A percentile compares a stretch with the other conserved stretches of the same genome.
Conservation (phyloP, 1,140 invertebrate species). For the Diploscapter pachys region DNA sequence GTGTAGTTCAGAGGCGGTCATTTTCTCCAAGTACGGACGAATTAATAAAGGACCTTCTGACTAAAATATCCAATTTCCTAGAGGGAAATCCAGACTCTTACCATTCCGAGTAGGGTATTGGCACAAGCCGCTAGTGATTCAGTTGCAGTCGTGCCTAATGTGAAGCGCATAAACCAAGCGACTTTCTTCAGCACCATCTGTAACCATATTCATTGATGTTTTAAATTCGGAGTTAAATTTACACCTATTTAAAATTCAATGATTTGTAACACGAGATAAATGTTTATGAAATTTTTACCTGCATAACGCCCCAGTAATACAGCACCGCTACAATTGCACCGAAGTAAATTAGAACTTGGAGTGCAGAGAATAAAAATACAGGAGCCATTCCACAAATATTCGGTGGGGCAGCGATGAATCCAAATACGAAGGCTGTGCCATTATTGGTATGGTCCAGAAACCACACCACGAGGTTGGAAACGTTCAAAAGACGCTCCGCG, state of each 20-base stretch:
- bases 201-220: too few relatives aligned
- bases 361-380: constrained; percentile 68
- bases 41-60: constrained; percentile 84
- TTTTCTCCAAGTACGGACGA: constrained; percentile 74
- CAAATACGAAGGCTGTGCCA: constrained; percentile 82
- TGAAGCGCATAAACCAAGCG: constrained; percentile 43
- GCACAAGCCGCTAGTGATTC: constrained; percentile 85
- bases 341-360: constrained; percentile 58
- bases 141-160: constrained; percentile 80
- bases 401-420: constrained; percentile 62
- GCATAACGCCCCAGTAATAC: constrained; percentile 82
- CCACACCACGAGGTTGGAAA: constrained; percentile 63
- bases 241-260: too few relatives aligned
- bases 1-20: constrained; percentile 86
- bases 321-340: constrained; percentile 70
- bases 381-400: constrained; percentile 70
- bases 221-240: too few relatives aligned
- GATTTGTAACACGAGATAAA: too few relatives aligned
- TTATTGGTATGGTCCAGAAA: constrained; percentile 76
- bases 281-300: constrained; percentile 62
- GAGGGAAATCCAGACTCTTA: constrained; percentile 57
- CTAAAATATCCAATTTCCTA: constrained; percentile 63
- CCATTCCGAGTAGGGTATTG: constrained; percentile 85
- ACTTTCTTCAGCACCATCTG: too few relatives aligned
- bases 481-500: constrained; percentile 68